Evolutionary conservation across 1,140 invertebrate genomes (phyloP).

Genomic region (Anadara kagoshimensis): DNA sequence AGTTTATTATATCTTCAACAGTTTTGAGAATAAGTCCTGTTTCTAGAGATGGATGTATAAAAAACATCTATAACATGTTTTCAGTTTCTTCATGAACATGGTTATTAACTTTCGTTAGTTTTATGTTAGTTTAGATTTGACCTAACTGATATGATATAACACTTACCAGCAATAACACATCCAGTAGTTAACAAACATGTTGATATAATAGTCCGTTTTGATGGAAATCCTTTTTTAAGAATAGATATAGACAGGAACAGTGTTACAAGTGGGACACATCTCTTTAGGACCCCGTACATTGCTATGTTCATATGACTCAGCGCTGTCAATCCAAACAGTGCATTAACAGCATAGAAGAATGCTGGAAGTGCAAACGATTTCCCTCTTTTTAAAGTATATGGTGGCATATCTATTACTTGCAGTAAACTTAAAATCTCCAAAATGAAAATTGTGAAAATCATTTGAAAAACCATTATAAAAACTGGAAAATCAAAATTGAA

Average conservation of each 20-base stretch:
- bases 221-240: constrained; percentile 72
- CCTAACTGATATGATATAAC: not conserved
- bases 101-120: too few relatives aligned
- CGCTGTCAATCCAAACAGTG: constrained; percentile 74
- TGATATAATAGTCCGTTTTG: constrained; percentile 65
- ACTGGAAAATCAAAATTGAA: constrained; percentile 75
- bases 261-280: constrained; percentile 75
- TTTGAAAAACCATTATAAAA: constrained; percentile 74
- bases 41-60: too few relatives aligned
- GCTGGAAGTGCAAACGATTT: constrained; percentile 72
- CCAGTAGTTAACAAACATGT: constrained; percentile 73
- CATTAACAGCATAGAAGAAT: constrained; percentile 74
- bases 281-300: constrained; percentile 77
- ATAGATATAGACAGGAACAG: constrained; percentile 72
- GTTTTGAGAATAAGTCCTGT: too few relatives aligned
- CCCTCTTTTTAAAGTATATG: constrained; percentile 69
- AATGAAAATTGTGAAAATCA: constrained; percentile 71
- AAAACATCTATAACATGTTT: too few relatives aligned
- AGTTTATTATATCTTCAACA: too few relatives aligned
- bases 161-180: constrained; percentile 75
- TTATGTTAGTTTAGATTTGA: too few relatives aligned
- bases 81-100: too few relatives aligned
- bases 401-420: constrained; percentile 64
- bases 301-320: constrained; percentile 77
- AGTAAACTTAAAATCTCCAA: constrained; percentile 62